Evolutionary conservation across 2,113 vertebrate species (phyloP).

Genomic region (Oxygymnocypris stewartii): DNA sequence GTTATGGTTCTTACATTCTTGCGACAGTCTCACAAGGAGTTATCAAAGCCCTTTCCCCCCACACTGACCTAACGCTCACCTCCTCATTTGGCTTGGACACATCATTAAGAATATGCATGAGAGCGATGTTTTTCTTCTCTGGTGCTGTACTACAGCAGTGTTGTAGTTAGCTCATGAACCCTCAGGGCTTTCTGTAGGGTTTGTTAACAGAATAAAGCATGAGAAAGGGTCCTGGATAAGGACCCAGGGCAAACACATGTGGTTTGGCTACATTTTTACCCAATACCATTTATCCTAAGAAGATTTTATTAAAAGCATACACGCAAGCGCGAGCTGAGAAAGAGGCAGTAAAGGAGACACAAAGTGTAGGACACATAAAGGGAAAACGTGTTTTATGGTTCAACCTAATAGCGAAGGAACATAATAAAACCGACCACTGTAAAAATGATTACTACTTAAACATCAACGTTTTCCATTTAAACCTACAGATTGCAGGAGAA

Average conservation of each 20-base stretch:
- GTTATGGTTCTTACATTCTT: conserved; percentile 35
- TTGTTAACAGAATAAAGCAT: conserved; percentile 42
- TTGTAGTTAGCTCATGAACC: conserved; percentile 26
- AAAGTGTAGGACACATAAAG: conserved; percentile 19
- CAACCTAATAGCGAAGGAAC: neutral
- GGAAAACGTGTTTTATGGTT: neutral
- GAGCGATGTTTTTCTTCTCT: conserved; percentile 33
- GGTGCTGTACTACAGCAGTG: conserved; percentile 29
- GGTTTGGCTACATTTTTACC: conserved; percentile 30
- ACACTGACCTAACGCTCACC: conserved; percentile 30
- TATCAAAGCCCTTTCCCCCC: conserved; percentile 31
- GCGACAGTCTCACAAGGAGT: conserved; percentile 28
- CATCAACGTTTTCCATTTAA: neutral
- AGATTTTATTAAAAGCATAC: conserved; percentile 26
- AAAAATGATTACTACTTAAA: conserved; percentile 12
- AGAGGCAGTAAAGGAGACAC: conserved; percentile 17
- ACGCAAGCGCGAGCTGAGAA: neutral
- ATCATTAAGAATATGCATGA: conserved; percentile 41
- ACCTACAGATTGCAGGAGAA: neutral
- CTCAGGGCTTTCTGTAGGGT: conserved; percentile 33
- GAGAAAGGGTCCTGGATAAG: conserved; percentile 35
- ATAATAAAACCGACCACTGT: conserved; percentile 5
- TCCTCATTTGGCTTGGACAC: conserved; percentile 35
- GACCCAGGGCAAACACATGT: conserved; percentile 39
- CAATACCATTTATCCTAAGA: conserved; percentile 38